Evolutionary conservation across 2,888 invertebrate species (phyloP).

Genomic region (Drosophila cracens): DNA sequence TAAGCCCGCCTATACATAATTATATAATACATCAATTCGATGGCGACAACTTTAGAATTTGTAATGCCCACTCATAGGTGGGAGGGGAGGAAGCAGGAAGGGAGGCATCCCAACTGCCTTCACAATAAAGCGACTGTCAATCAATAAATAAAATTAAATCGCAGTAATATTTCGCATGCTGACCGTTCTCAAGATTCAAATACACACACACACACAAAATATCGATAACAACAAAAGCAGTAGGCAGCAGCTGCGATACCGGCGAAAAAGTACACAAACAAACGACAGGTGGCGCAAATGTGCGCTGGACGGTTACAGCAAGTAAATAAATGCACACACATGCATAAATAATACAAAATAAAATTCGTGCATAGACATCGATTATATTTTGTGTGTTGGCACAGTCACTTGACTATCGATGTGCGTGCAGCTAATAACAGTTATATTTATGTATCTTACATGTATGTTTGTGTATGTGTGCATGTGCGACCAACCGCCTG

Average conservation of each 20-base stretch:
- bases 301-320: constrained; percentile 40
- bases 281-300: constrained; percentile 47
- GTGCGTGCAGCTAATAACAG: constrained; percentile 43
- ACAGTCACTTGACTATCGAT: neutral
- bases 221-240: neutral
- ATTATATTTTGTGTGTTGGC: constrained; percentile 4
- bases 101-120: constrained; percentile 4
- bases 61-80: constrained; percentile 27
- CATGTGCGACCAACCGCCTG: constrained; percentile 4
- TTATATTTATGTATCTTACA: constrained; percentile 10
- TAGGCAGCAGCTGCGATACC: neutral
- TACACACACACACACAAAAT: neutral
- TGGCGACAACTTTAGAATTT: constrained; percentile 37
- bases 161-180: constrained; percentile 7
- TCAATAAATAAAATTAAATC: constrained; percentile 27
- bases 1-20: constrained; percentile 20
- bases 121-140: neutral
- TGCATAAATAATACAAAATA: neutral
- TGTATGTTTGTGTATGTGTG: neutral
- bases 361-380: constrained; percentile 1
- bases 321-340: constrained; percentile 2
- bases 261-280: constrained; percentile 36
- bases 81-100: neutral
- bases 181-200: constrained; percentile 10
- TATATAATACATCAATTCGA: neutral